These are phyloP conservation scores for Nymphalis urticae DNA, from an alignment of 2,888 invertebrate species.

Conservation along the genomic window DNA sequence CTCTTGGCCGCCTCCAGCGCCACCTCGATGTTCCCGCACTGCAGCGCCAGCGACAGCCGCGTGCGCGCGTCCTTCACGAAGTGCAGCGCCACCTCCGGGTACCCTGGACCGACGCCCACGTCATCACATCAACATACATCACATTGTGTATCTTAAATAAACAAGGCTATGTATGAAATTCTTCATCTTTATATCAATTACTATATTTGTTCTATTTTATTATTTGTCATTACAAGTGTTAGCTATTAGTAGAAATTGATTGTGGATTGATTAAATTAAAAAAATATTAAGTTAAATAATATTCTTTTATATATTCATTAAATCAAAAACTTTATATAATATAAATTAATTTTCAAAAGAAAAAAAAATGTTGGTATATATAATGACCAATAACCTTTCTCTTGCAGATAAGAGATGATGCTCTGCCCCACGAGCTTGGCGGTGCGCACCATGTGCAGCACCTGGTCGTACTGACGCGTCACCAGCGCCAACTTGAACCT, in stretches of 20 bases:
- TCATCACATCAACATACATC: background rate
- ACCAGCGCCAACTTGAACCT: constrained; percentile 97
- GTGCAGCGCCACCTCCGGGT: constrained; percentile 98
- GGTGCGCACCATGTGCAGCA: constrained; percentile 95
- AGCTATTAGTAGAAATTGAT: too few relatives aligned
- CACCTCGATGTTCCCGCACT: constrained; percentile 99
- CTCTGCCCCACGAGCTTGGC: constrained; percentile 99
- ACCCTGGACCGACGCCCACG: constrained; percentile 79
- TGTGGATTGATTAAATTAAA: too few relatives aligned
- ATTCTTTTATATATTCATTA: too few relatives aligned
- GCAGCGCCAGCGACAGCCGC: constrained; percentile 95
- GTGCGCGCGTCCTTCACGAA: constrained; percentile 99
- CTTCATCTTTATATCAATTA: too few relatives aligned
- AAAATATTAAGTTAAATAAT: too few relatives aligned
- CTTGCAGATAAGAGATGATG: constrained; percentile 98
- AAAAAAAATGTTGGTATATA: too few relatives aligned
- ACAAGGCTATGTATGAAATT: too few relatives aligned
- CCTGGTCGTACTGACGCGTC: constrained; percentile 97
- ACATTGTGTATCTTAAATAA: too few relatives aligned
- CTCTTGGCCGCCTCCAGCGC: constrained; percentile 97
- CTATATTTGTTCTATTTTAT: too few relatives aligned
- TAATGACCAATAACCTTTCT: constrained; percentile 87
- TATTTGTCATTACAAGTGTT: too few relatives aligned
- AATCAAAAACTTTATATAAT: too few relatives aligned
- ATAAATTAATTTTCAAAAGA: too few relatives aligned